phyloP scores from a whole-genome alignment of 2,888 invertebrate genomes.

The Nesidiocoris tenuis region DNA sequence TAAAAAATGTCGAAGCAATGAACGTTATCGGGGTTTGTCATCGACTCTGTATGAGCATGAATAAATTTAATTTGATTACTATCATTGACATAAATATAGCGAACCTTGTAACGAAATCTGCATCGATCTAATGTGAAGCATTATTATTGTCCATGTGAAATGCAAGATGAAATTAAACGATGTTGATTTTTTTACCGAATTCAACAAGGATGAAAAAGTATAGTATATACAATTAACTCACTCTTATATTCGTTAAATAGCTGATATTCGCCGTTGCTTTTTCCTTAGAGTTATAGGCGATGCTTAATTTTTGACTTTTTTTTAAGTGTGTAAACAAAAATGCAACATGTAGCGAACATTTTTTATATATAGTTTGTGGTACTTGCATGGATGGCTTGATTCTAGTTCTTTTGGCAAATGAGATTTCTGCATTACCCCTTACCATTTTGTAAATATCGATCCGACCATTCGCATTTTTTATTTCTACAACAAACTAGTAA shows the following conservation, averaged over 20 bases:
- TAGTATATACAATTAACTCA: constrained; percentile 34
- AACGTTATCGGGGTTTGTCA: constrained; percentile 28
- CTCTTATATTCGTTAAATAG: constrained; percentile 23
- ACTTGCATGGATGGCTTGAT: constrained; percentile 43
- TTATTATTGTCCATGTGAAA: constrained; percentile 36
- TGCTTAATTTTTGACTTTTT: constrained; percentile 36
- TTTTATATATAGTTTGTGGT: constrained; percentile 36
- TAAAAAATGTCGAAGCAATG: constrained; percentile 1
- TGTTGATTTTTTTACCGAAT: constrained; percentile 33
- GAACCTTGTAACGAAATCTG: background rate
- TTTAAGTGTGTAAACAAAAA: constrained; percentile 30
- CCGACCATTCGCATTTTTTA: background rate
- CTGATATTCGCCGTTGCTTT: constrained; percentile 37
- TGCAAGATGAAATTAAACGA: constrained; percentile 38
- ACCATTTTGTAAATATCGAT: constrained; percentile 29
- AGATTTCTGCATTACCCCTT: constrained; percentile 21
- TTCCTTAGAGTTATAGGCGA: constrained; percentile 37
- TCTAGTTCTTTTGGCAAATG: constrained; percentile 37
- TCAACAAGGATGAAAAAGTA: constrained; percentile 43
- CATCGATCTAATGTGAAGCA: constrained; percentile 39
- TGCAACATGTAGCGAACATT: constrained; percentile 34
- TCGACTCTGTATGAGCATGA: constrained; percentile 39
- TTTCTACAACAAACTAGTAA: background rate
- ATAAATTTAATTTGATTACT: constrained; percentile 12
- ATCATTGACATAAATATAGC: background rate